Evolutionary conservation across 2,888 invertebrate genomes (phyloP).

Genomic region (Nomada goodeniana): DNA sequence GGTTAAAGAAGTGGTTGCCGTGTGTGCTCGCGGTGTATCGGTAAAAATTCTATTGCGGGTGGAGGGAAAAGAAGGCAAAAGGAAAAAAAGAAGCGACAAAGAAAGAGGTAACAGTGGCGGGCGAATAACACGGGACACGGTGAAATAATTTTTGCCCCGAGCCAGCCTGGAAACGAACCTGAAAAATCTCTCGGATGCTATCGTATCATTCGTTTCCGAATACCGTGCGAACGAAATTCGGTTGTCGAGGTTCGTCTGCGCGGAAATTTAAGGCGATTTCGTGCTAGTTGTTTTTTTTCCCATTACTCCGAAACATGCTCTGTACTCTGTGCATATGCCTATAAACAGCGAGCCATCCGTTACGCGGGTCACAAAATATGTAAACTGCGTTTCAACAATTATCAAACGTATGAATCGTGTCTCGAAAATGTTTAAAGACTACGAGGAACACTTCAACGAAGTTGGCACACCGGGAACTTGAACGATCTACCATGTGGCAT

Average conservation of each 20-base stretch:
- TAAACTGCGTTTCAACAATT: constrained; percentile 22
- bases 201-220: constrained; percentile 24
- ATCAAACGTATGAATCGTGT: constrained; percentile 6
- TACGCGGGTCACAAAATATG: constrained; percentile 1
- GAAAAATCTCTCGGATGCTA: constrained; percentile 36
- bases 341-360: constrained; percentile 22
- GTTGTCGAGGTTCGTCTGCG: constrained; percentile 30
- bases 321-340: not conserved
- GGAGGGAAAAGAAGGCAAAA: constrained; percentile 9
- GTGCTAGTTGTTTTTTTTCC: not conserved
- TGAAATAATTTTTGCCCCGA: constrained; percentile 56
- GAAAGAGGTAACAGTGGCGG: not conserved
- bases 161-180: constrained; percentile 30
- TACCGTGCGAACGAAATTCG: constrained; percentile 43
- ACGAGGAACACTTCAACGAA: not conserved
- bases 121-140: constrained; percentile 2
- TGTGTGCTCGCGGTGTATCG: constrained; percentile 36
- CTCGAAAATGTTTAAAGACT: constrained; percentile 18
- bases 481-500: constrained; percentile 46
- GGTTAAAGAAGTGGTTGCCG: constrained; percentile 31
- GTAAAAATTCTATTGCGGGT: constrained; percentile 44
- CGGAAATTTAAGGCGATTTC: constrained; percentile 14
- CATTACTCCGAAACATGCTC: not conserved
- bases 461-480: constrained; percentile 10
- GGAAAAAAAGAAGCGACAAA: not conserved